Percentiles rank a stretch among this genome's conserved stretches.
Conservation (phyloP, 2,888 invertebrate genomes). For the Drosophila neotestacea region DNA sequence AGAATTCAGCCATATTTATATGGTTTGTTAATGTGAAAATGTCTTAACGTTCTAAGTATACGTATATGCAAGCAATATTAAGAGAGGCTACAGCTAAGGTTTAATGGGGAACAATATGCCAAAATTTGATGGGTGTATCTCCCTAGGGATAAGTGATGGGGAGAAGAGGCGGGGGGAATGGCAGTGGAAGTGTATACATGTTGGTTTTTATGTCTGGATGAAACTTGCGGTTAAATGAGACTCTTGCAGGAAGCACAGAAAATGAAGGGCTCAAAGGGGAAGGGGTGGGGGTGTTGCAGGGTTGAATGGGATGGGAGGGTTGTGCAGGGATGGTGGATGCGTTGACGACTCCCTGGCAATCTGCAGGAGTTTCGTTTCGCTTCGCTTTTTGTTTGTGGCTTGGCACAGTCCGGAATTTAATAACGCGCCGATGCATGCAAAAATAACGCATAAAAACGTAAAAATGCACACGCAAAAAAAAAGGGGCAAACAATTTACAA, state of each 20-base stretch:
- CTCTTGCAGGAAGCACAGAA: slow-evolving; percentile 19
- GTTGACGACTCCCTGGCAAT: slow-evolving; percentile 52
- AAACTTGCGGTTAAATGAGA: slow-evolving; percentile 72
- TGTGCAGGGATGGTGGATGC: slow-evolving; percentile 12
- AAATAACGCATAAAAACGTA: slow-evolving; percentile 79
- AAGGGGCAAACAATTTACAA: slow-evolving; percentile 72
- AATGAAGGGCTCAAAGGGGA: not conserved
- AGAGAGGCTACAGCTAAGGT: not conserved
- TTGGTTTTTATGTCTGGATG: slow-evolving; percentile 47
- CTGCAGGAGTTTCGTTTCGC: slow-evolving; percentile 39
- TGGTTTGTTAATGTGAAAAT: not conserved
- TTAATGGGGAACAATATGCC: slow-evolving; percentile 53
- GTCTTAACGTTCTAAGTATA: too few relatives aligned
- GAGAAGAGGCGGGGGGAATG: not conserved
- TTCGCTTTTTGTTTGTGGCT: slow-evolving; percentile 53
- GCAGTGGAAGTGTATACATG: slow-evolving; percentile 3
- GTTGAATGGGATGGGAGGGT: not conserved
- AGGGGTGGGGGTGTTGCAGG: not conserved
- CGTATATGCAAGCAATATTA: slow-evolving; percentile 11
- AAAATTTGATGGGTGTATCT: slow-evolving; percentile 54
- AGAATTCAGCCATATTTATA: slow-evolving; percentile 1
- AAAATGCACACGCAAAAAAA: slow-evolving; percentile 70
- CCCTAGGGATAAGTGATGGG: not conserved
- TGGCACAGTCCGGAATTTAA: slow-evolving; percentile 68
- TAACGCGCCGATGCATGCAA: slow-evolving; percentile 81